Conservation (phyloP, 1,140 invertebrate species). For the Apocrypta bakeri region DNA sequence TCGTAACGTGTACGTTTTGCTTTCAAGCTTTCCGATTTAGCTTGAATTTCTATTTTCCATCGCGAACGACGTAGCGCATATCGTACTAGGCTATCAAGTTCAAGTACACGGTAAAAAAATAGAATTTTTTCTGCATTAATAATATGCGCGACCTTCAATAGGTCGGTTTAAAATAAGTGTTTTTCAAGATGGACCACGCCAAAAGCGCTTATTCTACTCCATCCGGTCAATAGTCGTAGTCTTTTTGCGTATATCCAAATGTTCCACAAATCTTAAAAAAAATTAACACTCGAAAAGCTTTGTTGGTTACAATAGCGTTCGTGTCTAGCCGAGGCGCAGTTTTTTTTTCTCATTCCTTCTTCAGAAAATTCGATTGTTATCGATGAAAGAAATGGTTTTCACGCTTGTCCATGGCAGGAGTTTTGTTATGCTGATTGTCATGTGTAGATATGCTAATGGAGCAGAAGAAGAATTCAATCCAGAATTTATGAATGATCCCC, state of each 20-base stretch:
- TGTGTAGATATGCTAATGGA: slow-evolving; percentile 9
- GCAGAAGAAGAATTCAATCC: neutral
- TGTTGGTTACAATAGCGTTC: too few relatives aligned
- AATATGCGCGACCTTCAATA: slow-evolving; percentile 17
- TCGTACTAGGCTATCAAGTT: neutral
- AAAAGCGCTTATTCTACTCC: neutral
- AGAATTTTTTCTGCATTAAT: slow-evolving; percentile 30
- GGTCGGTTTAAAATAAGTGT: slow-evolving; percentile 21
- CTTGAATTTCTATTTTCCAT: neutral
- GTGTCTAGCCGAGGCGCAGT: too few relatives aligned
- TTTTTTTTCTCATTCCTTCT: neutral
- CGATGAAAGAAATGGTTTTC: neutral
- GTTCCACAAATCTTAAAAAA: too few relatives aligned
- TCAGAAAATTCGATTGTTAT: neutral
- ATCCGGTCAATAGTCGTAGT: too few relatives aligned
- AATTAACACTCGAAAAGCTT: too few relatives aligned
- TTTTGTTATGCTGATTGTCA: neutral
- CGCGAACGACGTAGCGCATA: too few relatives aligned
- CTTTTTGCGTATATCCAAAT: slow-evolving; percentile 16
- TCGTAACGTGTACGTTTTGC: neutral
- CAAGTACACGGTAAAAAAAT: neutral
- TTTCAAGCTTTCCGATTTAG: neutral
- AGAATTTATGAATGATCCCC: neutral
- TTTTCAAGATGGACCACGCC: neutral
- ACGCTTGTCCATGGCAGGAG: neutral